Evolutionary conservation across 2,888 invertebrate genomes (phyloP).

Genomic region (Villa cingulata): DNA sequence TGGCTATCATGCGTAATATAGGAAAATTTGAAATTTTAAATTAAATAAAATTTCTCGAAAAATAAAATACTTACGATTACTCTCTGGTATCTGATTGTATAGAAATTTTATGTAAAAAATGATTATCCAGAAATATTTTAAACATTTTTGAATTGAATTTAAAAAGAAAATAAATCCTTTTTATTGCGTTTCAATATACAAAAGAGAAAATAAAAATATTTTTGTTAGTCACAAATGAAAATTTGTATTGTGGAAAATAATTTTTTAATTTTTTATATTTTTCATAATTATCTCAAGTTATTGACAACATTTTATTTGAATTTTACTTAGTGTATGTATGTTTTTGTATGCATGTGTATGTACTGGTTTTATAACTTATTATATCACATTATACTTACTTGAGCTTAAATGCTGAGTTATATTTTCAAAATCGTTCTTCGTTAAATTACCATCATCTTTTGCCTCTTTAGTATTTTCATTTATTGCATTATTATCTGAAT

Average conservation of each 20-base stretch:
- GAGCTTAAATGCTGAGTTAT: not conserved
- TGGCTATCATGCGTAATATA: too few species aligned
- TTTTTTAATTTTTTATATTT: too few species aligned
- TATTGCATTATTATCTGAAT: constrained; percentile 2
- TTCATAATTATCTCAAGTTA: too few species aligned
- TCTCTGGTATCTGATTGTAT: not conserved
- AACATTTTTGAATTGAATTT: not conserved
- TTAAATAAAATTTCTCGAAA: too few species aligned
- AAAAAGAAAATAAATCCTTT: not conserved
- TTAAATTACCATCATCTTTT: constrained; percentile 8
- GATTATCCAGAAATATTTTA: not conserved
- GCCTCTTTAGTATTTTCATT: constrained; percentile 22
- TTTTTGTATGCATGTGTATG: too few species aligned
- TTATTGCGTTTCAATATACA: not conserved
- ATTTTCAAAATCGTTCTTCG: constrained; percentile 3
- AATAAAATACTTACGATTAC: not conserved
- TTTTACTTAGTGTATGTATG: not conserved
- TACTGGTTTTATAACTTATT: too few species aligned
- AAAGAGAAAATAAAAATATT: not conserved
- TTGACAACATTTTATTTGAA: not conserved
- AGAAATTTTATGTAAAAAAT: not conserved
- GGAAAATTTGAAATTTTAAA: too few species aligned
- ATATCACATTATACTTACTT: not conserved
- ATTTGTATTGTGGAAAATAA: too few species aligned
- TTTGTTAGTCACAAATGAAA: not conserved